Base-by-base conservation (phyloP, 2,113 vertebrate species). In the Phyllostomus hastatus region DNA sequence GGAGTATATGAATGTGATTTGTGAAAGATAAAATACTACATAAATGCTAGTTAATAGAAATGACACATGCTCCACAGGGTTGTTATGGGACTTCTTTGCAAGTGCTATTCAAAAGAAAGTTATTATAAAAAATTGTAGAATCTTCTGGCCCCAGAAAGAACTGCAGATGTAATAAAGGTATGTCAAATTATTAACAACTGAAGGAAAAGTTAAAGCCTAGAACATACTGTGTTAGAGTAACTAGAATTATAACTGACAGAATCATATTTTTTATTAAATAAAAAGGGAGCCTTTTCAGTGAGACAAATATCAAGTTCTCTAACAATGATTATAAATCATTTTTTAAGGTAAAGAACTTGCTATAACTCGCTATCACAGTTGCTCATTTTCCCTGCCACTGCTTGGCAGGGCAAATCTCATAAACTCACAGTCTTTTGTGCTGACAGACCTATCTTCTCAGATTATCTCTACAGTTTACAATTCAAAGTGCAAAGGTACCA, bases 181-280 rank as follows among this genome's bases (percentile, higher is more conserved):
- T 92, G 96, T 93, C 24, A 10, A 88, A 92, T 97, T 97, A 96
- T 84, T 73, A 83, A 79, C 19, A 94, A 90, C 8, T 57, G 64
- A 97, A 86, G 88, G 84, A 43, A 88, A 95, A 97, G 88, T 33
- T 64, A 35, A 96, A 88, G 52, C 91, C 89, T 70, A 57, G 61
- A 82, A 80, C 61, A 88, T 7, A 38, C 67, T 90, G 4, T 92
- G 88, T 95, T 90, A 92, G 75, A 90, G 82, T 97, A 96, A 84
- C 70, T 95, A 43, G 69, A 96, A 97, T 95, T 91, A 88, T 64
- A 84, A 93, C 20, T 2, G 87, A 41, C 83, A 97, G 83, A 90
- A 93, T 81, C 38, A 88, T 96, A 76, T 91, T 90, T 95, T 93
- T 96, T 94, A 91, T 85, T 95, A 84, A 96, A 94, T 96, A 64